Base-by-base conservation (phyloP, 2,888 invertebrate species). In the Tenthredo notha region DNA sequence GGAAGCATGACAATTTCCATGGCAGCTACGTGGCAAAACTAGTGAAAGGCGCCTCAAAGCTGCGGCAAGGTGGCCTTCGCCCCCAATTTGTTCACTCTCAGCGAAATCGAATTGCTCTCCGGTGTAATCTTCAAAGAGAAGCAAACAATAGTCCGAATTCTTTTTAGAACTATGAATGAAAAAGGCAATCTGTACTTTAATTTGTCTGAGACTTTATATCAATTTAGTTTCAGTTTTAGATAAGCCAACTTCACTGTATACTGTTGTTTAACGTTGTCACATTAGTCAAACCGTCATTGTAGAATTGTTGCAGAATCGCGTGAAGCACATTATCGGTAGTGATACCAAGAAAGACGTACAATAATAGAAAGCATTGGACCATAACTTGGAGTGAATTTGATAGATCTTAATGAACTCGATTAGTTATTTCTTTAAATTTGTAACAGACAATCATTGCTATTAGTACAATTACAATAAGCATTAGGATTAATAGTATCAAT, bases 1-100 rank as follows among this genome's bases (percentile, higher is more conserved):
- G 94, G 95, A 95, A 92, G 95, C 95, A 94, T 95, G 95, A 93
- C 94, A 95, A 95, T 96, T 96, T 94, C 96, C 96, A 94, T 95
- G 95, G 95, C 96, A 96, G 94, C 96, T 95, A 94, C 95, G 95
- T 94, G 96, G 96, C 94, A 96, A 95, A 95, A 96, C 95, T 93
- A 94, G 92, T 93, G 94, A 94, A 93, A 94, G 94, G 90, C 94
- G 94, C 93, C 94, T 94, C 93, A 94, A 93, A 92, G 94, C 94
- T 92, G 92, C 92, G 91, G 91, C 92, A 91, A 92, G 92, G 90
- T 91, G 92, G 90, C 92, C 92, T 89, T 91, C 91, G 90, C 92
- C 92, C 91, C 92, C 92, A 89, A 91, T 92, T 89, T 90, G 92
- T 91, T 92, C 92, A 90, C 92, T 91, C 92, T 93, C 93, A 89